Conservation (phyloP, 2,797 vertebrate genomes). For the Gambusia yucatana region DNA sequence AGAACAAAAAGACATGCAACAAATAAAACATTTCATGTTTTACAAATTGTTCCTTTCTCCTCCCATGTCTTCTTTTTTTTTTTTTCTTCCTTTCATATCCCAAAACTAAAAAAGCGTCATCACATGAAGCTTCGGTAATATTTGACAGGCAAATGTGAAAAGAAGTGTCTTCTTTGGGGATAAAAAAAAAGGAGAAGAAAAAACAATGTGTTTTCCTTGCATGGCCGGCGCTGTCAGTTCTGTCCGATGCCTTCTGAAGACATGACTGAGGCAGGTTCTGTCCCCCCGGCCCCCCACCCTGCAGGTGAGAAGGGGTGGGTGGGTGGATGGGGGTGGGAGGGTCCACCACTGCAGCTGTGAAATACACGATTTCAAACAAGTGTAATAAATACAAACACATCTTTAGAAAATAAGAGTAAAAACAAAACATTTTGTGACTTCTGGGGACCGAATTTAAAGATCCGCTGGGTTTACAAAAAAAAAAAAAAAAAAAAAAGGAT, state of each 20-base stretch:
- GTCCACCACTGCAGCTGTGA: slow-evolving; percentile 25
- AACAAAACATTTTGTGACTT: slow-evolving; percentile 10
- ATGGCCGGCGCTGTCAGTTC: slow-evolving; percentile 57
- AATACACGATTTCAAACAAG: slow-evolving; percentile 52
- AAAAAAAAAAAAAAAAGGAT: slow-evolving; percentile 24
- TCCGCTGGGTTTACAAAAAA: slow-evolving; percentile 15
- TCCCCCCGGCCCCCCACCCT: not conserved
- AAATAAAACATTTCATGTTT: slow-evolving; percentile 88
- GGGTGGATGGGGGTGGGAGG: not conserved
- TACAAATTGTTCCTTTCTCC: slow-evolving; percentile 81
- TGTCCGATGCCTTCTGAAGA: slow-evolving; percentile 56
- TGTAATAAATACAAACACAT: slow-evolving; percentile 60
- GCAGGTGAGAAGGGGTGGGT: not conserved
- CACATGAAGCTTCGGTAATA: slow-evolving; percentile 83
- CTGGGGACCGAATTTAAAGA: slow-evolving; percentile 20
- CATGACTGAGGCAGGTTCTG: slow-evolving; percentile 43
- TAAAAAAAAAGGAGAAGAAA: slow-evolving; percentile 47
- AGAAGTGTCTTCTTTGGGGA: slow-evolving; percentile 57
- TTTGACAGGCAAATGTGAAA: slow-evolving; percentile 79
- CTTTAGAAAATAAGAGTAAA: slow-evolving; percentile 9
- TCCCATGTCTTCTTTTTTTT: slow-evolving; percentile 65
- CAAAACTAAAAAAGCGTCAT: slow-evolving; percentile 85
- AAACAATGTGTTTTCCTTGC: slow-evolving; percentile 55
- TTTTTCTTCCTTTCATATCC: slow-evolving; percentile 23
- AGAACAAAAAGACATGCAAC: slow-evolving; percentile 88